Base-by-base conservation (phyloP, 2,113 vertebrate genomes). In the Dissostichus mawsoni region DNA sequence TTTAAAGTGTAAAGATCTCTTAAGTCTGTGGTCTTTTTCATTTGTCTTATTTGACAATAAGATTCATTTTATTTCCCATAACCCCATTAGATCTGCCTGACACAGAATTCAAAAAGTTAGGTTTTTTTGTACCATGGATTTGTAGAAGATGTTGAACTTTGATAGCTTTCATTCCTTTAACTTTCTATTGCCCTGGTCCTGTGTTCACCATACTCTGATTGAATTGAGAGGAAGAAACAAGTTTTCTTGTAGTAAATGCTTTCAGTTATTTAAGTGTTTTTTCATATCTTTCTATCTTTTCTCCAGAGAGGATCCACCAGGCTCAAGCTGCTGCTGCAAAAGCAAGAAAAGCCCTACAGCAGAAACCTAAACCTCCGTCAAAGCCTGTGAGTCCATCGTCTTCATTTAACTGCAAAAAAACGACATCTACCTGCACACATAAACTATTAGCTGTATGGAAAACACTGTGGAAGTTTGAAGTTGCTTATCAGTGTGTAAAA, bases 251-350 rank as follows among this genome's bases (percentile, higher is more conserved):
- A n/a, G 1, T 5, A 47, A 16, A 56, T 55, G 8, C 5, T 61
- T n/a, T 9, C 0, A 29, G 29, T 29, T 0, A n/a, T 69, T 12
- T 76, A 23, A 2, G 47, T 47, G n/a, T 4, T 23, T 59, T 36
- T 11, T 70, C 3, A 14, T 70, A 3, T 36, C 58, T 41, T 55
- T 2, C 17, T 79, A 63, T 61, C 20, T 82, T 84, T 61, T 7
- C 41, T 87, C 17, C 94, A 99, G 98, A 99, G 93, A 92, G 97
- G 78, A 99, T 99, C 70, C 98, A 99, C 83, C 98, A 99, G 50
- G 98, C 98, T 64, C 98, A 99, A 70, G 98, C 98, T 66, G 98
- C 98, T 67, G 98, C 98, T 23, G 98, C 98, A 25, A 99, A 99
- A 91, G 98, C 98, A 75, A 96, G 97, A 82, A 99, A 99, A 90